These are phyloP conservation scores for Daboia siamensis DNA, from an alignment of 2,113 vertebrate species.

Conservation along the genomic window DNA sequence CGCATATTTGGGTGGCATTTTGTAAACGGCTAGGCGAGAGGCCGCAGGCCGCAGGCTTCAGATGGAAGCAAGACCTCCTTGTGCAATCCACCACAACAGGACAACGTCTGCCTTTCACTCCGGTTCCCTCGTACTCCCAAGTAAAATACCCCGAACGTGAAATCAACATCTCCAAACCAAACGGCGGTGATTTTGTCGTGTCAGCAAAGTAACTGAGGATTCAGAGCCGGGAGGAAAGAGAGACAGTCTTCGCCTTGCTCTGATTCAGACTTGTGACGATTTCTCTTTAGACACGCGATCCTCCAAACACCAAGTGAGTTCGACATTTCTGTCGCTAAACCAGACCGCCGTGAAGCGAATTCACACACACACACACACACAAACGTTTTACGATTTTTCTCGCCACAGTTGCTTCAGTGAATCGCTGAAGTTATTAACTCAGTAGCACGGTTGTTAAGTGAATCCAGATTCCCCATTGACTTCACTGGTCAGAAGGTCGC, in stretches of 20 bases:
- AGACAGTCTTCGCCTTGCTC: neutral
- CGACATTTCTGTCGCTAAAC: neutral
- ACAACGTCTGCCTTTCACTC: constrained; percentile 1
- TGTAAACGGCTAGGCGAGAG: neutral
- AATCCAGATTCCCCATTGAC: too few relatives aligned
- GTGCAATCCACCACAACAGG: neutral
- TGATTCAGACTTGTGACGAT: neutral
- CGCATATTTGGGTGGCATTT: neutral
- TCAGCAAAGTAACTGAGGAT: neutral
- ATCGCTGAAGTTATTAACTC: too few relatives aligned
- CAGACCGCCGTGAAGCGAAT: too few relatives aligned
- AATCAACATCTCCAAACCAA: neutral
- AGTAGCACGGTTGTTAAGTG: too few relatives aligned
- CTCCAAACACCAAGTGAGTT: neutral
- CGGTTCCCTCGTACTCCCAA: neutral
- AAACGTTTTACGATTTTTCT: neutral
- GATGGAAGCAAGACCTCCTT: neutral
- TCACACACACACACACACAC: too few relatives aligned
- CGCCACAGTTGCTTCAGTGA: too few relatives aligned
- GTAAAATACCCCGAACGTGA: neutral
- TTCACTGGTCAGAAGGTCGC: too few relatives aligned
- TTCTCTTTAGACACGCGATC: too few relatives aligned
- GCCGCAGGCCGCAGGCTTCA: neutral
- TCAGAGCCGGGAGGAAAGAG: neutral
- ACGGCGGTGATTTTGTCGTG: neutral